These are phyloP conservation scores for Nesoenas mayeri DNA, from an alignment of 2,113 vertebrate genomes.

Conservation along the genomic window DNA sequence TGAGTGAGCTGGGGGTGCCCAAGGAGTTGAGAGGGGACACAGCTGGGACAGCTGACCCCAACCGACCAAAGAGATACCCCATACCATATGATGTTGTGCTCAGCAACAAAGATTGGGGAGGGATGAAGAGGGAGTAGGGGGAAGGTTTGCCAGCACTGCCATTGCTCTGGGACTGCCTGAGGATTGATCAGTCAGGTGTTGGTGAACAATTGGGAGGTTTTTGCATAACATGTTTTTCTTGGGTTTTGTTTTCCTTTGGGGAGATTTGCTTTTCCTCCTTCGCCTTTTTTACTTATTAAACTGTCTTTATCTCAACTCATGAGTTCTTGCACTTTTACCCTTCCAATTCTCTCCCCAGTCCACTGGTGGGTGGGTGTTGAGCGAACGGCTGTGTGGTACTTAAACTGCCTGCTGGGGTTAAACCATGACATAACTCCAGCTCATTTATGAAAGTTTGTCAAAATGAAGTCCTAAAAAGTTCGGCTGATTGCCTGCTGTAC, in stretches of 20 bases:
- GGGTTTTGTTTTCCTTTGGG: not conserved
- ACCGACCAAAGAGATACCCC: not conserved
- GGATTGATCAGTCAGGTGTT: accelerated
- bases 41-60: not conserved
- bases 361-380: not conserved
- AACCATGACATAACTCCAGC: not conserved
- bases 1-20: accelerated
- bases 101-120: not conserved
- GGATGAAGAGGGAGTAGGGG: too few relatives aligned
- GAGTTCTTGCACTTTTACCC: not conserved
- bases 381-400: accelerated
- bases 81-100: accelerated
- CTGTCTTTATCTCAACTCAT: not conserved
- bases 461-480: not conserved
- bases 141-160: not conserved
- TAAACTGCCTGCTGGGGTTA: not conserved
- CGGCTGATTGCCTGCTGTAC: not conserved
- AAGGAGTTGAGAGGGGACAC: not conserved
- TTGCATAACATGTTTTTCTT: not conserved
- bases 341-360: not conserved
- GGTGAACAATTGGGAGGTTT: not conserved
- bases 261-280: not conserved
- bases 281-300: not conserved
- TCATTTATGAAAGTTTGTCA: not conserved
- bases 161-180: not conserved